Evolutionary conservation across 2,888 invertebrate species (phyloP).

Genomic region (Ceramica pisi): DNA sequence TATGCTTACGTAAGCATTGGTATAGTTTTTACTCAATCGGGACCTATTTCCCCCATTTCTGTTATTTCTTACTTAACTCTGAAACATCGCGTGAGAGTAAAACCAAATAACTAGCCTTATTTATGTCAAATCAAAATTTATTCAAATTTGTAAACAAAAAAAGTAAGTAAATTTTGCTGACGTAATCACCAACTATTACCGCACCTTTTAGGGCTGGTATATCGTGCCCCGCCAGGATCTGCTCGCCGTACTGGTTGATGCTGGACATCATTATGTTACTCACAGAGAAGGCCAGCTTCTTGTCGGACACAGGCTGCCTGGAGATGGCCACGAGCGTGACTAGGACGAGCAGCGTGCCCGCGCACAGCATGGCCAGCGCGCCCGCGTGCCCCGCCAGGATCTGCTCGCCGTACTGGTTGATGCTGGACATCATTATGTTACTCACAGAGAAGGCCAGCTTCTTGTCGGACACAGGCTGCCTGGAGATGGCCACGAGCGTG

Average conservation of each 20-base stretch:
- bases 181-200: too few relatives aligned
- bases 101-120: too few relatives aligned
- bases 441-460: slow-evolving; percentile 86
- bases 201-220: too few relatives aligned
- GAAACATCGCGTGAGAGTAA: too few relatives aligned
- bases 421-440: slow-evolving; percentile 76
- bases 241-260: slow-evolving; percentile 76
- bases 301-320: slow-evolving; percentile 92
- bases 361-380: slow-evolving; percentile 53
- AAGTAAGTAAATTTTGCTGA: too few relatives aligned
- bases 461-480: slow-evolving; percentile 92
- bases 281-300: slow-evolving; percentile 87
- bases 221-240: slow-evolving; percentile 76
- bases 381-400: slow-evolving; percentile 78
- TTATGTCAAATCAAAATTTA: too few relatives aligned
- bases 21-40: too few relatives aligned
- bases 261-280: slow-evolving; percentile 75
- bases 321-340: slow-evolving; percentile 89
- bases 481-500: slow-evolving; percentile 89
- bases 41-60: too few relatives aligned
- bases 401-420: slow-evolving; percentile 76
- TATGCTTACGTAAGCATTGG: too few relatives aligned
- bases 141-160: too few relatives aligned
- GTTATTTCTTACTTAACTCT: too few relatives aligned
- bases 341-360: slow-evolving; percentile 78